These are phyloP conservation scores for Corythoichthys haematopterus DNA, from an alignment of 2,113 vertebrate species.

Conservation along the genomic window DNA sequence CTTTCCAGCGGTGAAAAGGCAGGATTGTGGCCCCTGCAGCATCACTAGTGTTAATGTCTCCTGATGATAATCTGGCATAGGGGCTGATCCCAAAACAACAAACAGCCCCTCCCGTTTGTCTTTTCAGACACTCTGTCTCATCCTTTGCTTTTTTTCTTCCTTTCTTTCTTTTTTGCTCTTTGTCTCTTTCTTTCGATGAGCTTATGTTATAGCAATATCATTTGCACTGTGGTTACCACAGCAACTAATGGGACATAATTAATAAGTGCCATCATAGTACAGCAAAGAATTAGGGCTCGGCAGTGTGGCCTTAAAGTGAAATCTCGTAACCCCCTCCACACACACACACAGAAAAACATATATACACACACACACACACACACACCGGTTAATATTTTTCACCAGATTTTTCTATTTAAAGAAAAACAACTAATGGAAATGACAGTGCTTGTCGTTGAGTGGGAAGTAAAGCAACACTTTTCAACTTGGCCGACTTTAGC, in stretches of 20 bases:
- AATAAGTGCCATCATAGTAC: constrained; percentile 68
- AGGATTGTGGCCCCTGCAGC: constrained; percentile 64
- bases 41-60: constrained; percentile 72
- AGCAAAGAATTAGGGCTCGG: constrained; percentile 24
- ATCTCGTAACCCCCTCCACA: neutral
- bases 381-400: too few species aligned
- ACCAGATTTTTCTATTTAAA: too few species aligned
- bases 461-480: too few species aligned
- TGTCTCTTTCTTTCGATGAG: constrained; percentile 37
- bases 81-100: constrained; percentile 67
- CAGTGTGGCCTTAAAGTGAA: neutral
- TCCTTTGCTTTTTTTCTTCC: neutral
- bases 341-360: too few species aligned
- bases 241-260: constrained; percentile 80
- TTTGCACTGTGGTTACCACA: constrained; percentile 72
- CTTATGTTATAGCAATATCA: constrained; percentile 45
- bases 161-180: neutral
- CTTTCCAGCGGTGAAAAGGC: constrained; percentile 69
- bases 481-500: too few species aligned
- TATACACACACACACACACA: too few species aligned
- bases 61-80: constrained; percentile 75
- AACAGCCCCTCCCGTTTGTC: constrained; percentile 42
- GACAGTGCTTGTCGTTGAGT: too few species aligned
- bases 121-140: constrained; percentile 21
- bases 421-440: too few species aligned